These are phyloP conservation scores for human (Homo sapiens) DNA, from an alignment of 2,113 vertebrate genomes.

Conservation along the genomic window GRCh38 chr18:71202001-71202500, in stretches of 20 bases:
- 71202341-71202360: background rate
- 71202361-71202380: background rate
- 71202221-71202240: background rate
- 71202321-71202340: background rate
- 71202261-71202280: no score
- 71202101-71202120: background rate
- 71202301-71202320: background rate
- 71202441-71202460: background rate
- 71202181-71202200: background rate
- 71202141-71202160: background rate
- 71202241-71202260: background rate
- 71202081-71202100: background rate
- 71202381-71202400: background rate
- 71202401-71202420: fast-evolving
- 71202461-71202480: background rate
- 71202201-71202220: background rate
- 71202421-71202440: fast-evolving
- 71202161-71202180: background rate
- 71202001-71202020: background rate
- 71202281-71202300: no score
- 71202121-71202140: background rate
- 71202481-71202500: background rate
- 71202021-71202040: background rate
- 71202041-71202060: background rate
- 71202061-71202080: background rate